Base-by-base conservation (phyloP, 2,113 vertebrate genomes). In the Scopus umbretta region DNA sequence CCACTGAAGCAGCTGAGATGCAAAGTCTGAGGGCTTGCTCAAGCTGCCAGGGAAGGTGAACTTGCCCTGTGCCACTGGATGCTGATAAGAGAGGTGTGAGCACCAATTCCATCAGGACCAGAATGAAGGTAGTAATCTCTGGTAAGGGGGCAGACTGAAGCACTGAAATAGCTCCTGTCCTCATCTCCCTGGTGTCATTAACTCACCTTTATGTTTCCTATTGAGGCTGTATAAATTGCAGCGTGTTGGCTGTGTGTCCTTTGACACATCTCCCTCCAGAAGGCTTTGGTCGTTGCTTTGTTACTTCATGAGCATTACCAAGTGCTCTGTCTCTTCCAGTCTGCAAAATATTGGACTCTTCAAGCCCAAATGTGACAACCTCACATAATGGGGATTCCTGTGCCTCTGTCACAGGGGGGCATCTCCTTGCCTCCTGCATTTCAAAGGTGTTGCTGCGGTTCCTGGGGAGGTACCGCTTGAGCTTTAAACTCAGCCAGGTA, bases 351-450 rank as follows among this genome's bases (percentile, higher is more conserved):
- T 53, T 47, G 70, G 32, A 16, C 18, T 43, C 30, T 58, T 86
- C 56, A 86, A 53, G n/a, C 52, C 38, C 34, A 19, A 66, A 21
- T 1, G 1, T 36, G 34, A 50, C 21, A 71, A 19, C 7, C 38
- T 9, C n/a, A 32, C 11, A 15, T 19, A 58, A 18, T 0, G 3
- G 20, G 25, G 42, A 26, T 56, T 70, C 32, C 56, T 1, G 0
- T 0, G 2, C 52, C 32, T 62, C 55, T 76, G 9, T 56, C 42
- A 11, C 22, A 25, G 8, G 9, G 11, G 25, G 21, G 13, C 61
- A 82, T n/a, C 43, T 82, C 50, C 43, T 63, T 42, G 63, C 16
- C 36, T 53, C 9, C 19, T 61, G 42, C 8, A 9, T 53, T 61
- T 74, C 55, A 43, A 23, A 59, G 40, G 32, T 66, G 40, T 70